These are phyloP conservation scores for Limenitis camilla DNA, from an alignment of 2,888 invertebrate species.

Conservation along the genomic window DNA sequence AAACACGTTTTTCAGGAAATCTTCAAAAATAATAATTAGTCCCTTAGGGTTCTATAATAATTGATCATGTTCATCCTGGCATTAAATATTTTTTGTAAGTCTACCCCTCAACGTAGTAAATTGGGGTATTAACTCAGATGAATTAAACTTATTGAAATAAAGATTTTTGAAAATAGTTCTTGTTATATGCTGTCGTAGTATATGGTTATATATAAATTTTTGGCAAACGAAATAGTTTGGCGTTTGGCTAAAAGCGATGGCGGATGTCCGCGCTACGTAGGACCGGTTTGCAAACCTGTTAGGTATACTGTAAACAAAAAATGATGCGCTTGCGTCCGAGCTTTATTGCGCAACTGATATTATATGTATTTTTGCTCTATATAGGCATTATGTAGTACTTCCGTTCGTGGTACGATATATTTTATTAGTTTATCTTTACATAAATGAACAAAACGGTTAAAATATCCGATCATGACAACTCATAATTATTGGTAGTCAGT, in stretches of 20 bases:
- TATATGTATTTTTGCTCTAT: background rate
- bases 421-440: background rate
- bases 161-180: no score
- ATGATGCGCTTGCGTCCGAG: slow-evolving; percentile 27
- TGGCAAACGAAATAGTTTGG: slow-evolving; percentile 12
- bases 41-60: no score
- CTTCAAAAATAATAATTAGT: no score
- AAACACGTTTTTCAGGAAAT: no score
- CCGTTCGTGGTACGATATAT: background rate
- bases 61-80: no score
- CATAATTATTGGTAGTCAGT: no score
- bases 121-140: no score
- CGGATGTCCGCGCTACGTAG: slow-evolving; percentile 26
- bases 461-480: no score
- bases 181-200: no score
- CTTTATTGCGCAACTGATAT: slow-evolving; percentile 19
- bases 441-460: no score
- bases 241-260: slow-evolving; percentile 23
- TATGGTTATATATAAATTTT: slow-evolving; percentile 2
- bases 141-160: background rate
- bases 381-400: background rate
- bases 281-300: slow-evolving; percentile 58
- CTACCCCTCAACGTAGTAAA: no score
- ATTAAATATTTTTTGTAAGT: no score
- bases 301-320: slow-evolving; percentile 55